A percentile compares a stretch with the other conserved stretches of the same genome.
Conservation (phyloP, 2,888 invertebrate species). For the Heliothis peltigera region DNA sequence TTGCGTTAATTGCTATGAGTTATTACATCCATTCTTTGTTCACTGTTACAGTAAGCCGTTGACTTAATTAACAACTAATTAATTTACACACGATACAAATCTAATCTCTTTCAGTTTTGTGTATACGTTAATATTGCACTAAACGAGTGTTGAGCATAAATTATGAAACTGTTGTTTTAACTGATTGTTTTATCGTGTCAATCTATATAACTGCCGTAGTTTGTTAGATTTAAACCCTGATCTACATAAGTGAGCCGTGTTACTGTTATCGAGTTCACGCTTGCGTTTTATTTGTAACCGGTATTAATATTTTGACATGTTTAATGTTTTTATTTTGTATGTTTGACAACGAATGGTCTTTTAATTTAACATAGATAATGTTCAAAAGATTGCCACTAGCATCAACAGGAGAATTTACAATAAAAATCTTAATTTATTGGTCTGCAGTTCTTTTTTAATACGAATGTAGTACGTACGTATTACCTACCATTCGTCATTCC, state of each 20-base stretch:
- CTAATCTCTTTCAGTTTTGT: slow-evolving; percentile 66
- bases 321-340: slow-evolving; percentile 5
- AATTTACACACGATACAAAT: slow-evolving; percentile 73
- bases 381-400: slow-evolving; percentile 6
- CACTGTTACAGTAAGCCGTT: slow-evolving; percentile 68
- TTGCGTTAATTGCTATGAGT: slow-evolving; percentile 65
- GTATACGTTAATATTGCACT: slow-evolving; percentile 62
- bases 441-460: slow-evolving; percentile 27
- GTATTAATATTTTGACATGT: slow-evolving; percentile 32
- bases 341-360: slow-evolving; percentile 13
- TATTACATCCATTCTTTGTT: slow-evolving; percentile 67
- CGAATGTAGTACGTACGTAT: slow-evolving; percentile 11
- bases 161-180: slow-evolving; percentile 66
- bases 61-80: slow-evolving; percentile 76
- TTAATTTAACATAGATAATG: slow-evolving; percentile 5
- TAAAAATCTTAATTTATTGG: slow-evolving; percentile 34
- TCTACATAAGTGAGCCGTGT: slow-evolving; percentile 49
- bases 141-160: slow-evolving; percentile 63
- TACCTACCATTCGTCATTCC: slow-evolving; percentile 58
- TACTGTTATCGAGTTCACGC: slow-evolving; percentile 49
- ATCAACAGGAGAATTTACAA: not conserved
- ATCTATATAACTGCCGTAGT: slow-evolving; percentile 53
- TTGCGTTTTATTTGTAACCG: slow-evolving; percentile 30
- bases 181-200: slow-evolving; percentile 67
- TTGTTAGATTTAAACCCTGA: slow-evolving; percentile 57